Evolutionary conservation across 2,888 invertebrate genomes (phyloP), one percentile per base, ranked within the genome.

Genomic region (Chrysodeixis includens): DNA sequence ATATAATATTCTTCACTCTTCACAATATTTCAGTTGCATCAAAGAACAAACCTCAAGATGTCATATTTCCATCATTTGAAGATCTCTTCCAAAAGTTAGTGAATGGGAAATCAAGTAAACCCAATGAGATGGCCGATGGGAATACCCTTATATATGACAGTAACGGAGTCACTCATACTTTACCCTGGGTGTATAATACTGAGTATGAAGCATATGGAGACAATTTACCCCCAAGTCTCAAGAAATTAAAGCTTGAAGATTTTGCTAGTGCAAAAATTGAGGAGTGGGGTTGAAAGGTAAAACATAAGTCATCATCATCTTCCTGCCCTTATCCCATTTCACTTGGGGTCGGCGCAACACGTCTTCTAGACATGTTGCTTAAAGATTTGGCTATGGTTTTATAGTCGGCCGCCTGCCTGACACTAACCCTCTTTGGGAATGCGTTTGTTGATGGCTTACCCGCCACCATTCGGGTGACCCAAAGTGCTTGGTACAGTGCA

Each of bases 161-260:
- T 26, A 88, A 90, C 56, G 92, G 93, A 1, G 81, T 94, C 4
- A 90, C 91, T 0, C 91, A 95, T 68, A 81, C 92, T 3, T 90
- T 96, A 1, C 94, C 95, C 1, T 97, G 97, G 97, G 92, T 85
- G 8, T 96, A 96, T 76, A 96, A 96, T 44, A 81, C 88, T 5
- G 74, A 84, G 49, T 88, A 96, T 55, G 95, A 95, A 54, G 88
- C 86, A 60, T 92, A 93, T 71, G 83, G 85, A 4, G 94, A 95
- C 73, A 81, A 78, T 60, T 85, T 97, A 67, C 97, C 97, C 16
- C 96, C 96, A 0, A 97, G 97, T 55, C 77, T 97, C 12, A 95
- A 92, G 77, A 96, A 95, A 73, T 88, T 97, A 30, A 95, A 91
- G 55, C 87, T 95, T 0, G 94, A 96, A 60, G 94, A 95, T 78